These are phyloP conservation scores for Microtus pennsylvanicus DNA, from an alignment of 2,113 vertebrate species.

Conservation along the genomic window DNA sequence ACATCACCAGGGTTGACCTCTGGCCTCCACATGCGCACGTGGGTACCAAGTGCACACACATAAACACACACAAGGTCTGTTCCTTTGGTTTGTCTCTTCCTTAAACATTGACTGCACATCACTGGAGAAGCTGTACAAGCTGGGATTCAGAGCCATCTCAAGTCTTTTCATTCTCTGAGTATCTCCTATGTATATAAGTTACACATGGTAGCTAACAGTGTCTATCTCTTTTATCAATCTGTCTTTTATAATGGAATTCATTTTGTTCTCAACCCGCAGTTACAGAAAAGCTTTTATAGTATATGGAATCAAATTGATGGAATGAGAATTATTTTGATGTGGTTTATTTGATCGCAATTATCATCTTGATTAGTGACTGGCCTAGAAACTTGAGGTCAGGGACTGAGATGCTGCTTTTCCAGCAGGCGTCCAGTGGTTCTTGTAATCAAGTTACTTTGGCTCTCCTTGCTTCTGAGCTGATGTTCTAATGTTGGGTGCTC, in stretches of 20 bases:
- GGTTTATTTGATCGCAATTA: not conserved
- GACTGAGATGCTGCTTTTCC: accelerated
- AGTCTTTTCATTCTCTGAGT: not conserved
- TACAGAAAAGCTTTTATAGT: not conserved
- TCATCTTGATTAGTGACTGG: not conserved
- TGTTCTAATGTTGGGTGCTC: not conserved
- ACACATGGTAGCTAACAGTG: not conserved
- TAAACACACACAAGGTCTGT: not conserved
- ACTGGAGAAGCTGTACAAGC: not conserved
- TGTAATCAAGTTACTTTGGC: not conserved
- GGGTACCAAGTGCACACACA: accelerated
- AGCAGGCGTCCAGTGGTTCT: not conserved
- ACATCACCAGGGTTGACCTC: not conserved
- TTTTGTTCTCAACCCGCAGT: not conserved
- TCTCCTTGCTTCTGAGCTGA: not conserved
- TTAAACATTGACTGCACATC: not conserved
- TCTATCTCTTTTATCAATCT: not conserved
- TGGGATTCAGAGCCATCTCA: not conserved
- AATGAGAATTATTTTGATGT: not conserved
- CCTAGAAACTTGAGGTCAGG: not conserved
- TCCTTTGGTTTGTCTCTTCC: not conserved
- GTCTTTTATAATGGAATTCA: too few relatives aligned
- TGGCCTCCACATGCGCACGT: not conserved
- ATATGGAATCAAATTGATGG: not conserved
- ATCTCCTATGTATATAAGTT: not conserved